phyloP scores from a whole-genome alignment of 1,140 invertebrate species.

The Hydropsyche tenuis region DNA sequence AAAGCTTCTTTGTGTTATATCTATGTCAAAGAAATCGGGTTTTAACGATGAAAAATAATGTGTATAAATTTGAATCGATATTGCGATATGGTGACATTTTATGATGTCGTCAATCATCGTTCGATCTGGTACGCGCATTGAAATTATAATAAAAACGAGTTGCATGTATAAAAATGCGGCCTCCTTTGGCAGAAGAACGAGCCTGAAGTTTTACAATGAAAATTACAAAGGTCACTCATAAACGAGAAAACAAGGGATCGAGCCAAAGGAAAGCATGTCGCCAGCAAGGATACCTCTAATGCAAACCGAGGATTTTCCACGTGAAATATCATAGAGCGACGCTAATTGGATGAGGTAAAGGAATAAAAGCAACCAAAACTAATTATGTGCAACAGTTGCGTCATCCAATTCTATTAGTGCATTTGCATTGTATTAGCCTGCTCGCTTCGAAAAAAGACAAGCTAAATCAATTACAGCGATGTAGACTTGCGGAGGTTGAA shows the following conservation, averaged over 20 bases:
- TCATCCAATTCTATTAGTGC: too few relatives aligned
- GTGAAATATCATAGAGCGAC: too few relatives aligned
- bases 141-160: slow-evolving; percentile 14
- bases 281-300: neutral
- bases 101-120: slow-evolving; percentile 10
- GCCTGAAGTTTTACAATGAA: neutral
- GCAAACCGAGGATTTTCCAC: neutral
- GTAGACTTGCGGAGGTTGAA: neutral
- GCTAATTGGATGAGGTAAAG: too few relatives aligned
- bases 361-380: too few relatives aligned
- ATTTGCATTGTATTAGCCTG: too few relatives aligned
- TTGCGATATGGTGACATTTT: neutral
- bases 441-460: neutral
- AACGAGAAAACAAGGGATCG: neutral
- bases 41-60: slow-evolving; percentile 10
- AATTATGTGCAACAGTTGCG: too few relatives aligned
- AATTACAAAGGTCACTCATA: neutral
- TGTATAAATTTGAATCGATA: too few relatives aligned
- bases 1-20: neutral
- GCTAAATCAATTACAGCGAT: neutral
- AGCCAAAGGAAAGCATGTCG: slow-evolving; percentile 6
- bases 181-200: neutral
- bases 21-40: neutral
- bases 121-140: slow-evolving; percentile 7
- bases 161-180: neutral